Evolutionary conservation across 2,888 invertebrate genomes (phyloP), one percentile per base, ranked within the genome.

Genomic region (Aspidiotus destructor): DNA sequence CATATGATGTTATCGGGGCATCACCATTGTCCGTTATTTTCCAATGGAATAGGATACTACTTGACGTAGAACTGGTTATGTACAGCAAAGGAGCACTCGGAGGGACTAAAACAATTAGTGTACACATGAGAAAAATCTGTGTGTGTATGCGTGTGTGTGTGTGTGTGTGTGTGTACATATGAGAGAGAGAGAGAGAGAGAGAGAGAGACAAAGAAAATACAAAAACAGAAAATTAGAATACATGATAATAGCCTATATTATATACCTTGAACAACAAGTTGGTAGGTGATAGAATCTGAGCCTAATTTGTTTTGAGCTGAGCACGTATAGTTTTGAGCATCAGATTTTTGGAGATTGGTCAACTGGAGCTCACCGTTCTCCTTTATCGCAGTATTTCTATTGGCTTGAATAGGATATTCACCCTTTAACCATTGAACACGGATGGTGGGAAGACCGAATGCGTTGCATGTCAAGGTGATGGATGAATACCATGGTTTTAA

Each of bases 41-140:
- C 88, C 88, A 88, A 73, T 87, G 86, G 73, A 88, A 80, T 58
- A 86, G 77, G 70, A 90, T 84, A 72, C 88, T 87, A 73, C 84
- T 85, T 62, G 86, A 85, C 0, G 89, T 89, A 3, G 87, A 86
- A 74, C 87, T 86, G 6, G 86, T 86, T 6, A 89, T 85, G 73
- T 86, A 86, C 2, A 89, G 78, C 7, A 85, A 81, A 0, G 90
- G 89, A 0, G 88, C 84, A 48, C 82, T 81, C 0, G 89, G 89
- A 10, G 88, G 87, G 60, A 88, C 88, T 84, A 75, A 8, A 74
- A 74, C 58, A 44, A 11, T 28, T 57, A 57, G 11, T n/a, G n/a
- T 28, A 28, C 28, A 28, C 7, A 11, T 5, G 28, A 57, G 15
- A 57, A 57, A n/a, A 11, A 57, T 57, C 7, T n/a, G n/a, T n/a